Evolutionary conservation across 2,888 invertebrate genomes (phyloP).

Genomic region (Periphyllus acericola): DNA sequence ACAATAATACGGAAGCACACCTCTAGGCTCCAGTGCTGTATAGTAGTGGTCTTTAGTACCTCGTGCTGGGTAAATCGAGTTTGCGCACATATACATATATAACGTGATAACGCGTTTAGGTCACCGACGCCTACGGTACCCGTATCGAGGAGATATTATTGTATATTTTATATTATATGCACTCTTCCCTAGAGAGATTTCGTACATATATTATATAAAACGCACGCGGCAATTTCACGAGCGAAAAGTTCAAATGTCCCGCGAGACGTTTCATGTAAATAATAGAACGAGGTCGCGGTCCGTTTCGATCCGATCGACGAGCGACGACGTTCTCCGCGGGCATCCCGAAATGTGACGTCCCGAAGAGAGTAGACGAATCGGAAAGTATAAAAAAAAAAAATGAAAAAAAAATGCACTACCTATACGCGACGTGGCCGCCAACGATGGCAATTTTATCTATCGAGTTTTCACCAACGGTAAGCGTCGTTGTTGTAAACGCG

Average conservation of each 20-base stretch:
- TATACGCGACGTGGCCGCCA: too few relatives aligned
- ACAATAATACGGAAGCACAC: background rate
- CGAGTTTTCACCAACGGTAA: too few relatives aligned
- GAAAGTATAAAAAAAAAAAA: too few relatives aligned
- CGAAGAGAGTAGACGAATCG: too few relatives aligned
- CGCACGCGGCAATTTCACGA: background rate
- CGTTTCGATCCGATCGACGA: background rate
- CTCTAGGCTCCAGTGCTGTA: background rate
- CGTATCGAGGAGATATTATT: background rate
- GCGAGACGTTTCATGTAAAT: conserved; percentile 8
- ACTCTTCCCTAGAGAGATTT: background rate
- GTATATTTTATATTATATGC: background rate
- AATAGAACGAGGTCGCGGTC: conserved; percentile 10
- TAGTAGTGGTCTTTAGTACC: background rate
- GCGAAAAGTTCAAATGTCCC: background rate
- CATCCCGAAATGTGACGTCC: background rate
- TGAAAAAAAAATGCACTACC: too few relatives aligned
- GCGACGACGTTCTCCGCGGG: background rate
- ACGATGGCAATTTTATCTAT: too few relatives aligned
- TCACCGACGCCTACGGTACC: background rate
- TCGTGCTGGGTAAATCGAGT: background rate
- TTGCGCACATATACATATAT: background rate
- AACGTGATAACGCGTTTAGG: background rate
- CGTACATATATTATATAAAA: background rate
- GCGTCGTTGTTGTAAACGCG: too few relatives aligned